phyloP scores from a whole-genome alignment of 2,888 invertebrate species.

The Papilio protenor region DNA sequence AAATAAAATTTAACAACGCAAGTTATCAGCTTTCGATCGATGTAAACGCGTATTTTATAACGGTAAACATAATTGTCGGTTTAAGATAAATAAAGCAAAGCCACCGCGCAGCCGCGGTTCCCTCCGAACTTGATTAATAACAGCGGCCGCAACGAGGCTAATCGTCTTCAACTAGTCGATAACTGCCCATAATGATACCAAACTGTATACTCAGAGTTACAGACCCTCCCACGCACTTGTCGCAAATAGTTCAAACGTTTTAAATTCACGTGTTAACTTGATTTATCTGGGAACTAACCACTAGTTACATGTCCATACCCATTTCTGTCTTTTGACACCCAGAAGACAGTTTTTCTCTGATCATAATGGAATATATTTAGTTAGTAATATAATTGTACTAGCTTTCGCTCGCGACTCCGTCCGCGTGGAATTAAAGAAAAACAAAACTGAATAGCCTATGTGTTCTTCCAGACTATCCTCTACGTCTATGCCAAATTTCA shows the following conservation, averaged over 20 bases:
- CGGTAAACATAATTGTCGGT: conserved; percentile 57
- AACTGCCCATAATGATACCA: conserved; percentile 61
- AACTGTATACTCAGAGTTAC: conserved; percentile 47
- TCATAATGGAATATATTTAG: too few relatives aligned
- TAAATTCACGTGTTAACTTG: not conserved
- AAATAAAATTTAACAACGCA: not conserved
- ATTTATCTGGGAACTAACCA: not conserved
- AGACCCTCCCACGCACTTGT: not conserved
- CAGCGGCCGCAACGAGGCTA: conserved; percentile 60
- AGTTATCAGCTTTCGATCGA: not conserved
- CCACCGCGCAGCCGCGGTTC: conserved; percentile 48
- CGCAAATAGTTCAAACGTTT: not conserved
- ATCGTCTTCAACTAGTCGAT: conserved; percentile 59
- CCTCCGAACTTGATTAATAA: conserved; percentile 59
- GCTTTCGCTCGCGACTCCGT: too few relatives aligned
- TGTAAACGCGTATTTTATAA: conserved; percentile 47
- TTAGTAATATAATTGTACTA: too few relatives aligned
- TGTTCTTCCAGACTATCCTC: too few relatives aligned
- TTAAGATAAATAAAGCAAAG: conserved; percentile 53
- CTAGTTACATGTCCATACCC: not conserved
- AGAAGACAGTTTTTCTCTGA: not conserved
- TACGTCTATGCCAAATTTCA: too few relatives aligned
- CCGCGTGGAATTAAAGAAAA: too few relatives aligned
- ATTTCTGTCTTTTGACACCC: not conserved
- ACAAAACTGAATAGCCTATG: too few relatives aligned